Evolutionary conservation across 2,113 vertebrate genomes (phyloP).

Genomic region (Corythornis madagascariensis): DNA sequence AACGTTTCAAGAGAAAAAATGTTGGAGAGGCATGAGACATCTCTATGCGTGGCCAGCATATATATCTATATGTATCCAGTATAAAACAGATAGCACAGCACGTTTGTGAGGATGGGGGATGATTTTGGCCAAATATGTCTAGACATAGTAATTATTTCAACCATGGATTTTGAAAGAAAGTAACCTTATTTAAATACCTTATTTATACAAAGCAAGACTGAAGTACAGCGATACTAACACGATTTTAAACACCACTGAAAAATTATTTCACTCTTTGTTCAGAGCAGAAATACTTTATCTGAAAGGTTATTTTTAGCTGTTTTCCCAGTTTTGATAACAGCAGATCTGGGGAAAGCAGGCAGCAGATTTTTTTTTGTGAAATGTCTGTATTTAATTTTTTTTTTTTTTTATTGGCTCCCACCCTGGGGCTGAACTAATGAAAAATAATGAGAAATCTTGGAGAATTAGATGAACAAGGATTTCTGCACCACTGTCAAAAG

Average conservation of each 20-base stretch:
- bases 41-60: not conserved
- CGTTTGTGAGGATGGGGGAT: not conserved
- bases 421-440: not conserved
- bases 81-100: not conserved
- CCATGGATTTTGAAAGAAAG: not conserved
- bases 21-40: not conserved
- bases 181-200: not conserved
- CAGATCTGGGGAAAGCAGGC: not conserved
- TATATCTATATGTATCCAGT: not conserved
- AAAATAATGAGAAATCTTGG: constrained; percentile 32
- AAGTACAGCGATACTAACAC: not conserved
- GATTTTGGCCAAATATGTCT: not conserved
- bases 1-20: not conserved
- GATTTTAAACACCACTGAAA: not conserved
- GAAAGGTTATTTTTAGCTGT: not conserved
- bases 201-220: not conserved
- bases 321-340: not conserved
- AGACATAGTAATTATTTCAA: not conserved
- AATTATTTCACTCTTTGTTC: not conserved
- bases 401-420: not conserved
- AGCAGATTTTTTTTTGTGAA: not conserved
- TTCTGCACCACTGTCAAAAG: not conserved
- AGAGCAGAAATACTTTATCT: not conserved
- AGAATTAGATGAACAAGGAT: not conserved
- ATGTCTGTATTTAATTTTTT: not conserved